phyloP scores from a whole-genome alignment of 2,888 invertebrate species.

The Pheosia tremula region DNA sequence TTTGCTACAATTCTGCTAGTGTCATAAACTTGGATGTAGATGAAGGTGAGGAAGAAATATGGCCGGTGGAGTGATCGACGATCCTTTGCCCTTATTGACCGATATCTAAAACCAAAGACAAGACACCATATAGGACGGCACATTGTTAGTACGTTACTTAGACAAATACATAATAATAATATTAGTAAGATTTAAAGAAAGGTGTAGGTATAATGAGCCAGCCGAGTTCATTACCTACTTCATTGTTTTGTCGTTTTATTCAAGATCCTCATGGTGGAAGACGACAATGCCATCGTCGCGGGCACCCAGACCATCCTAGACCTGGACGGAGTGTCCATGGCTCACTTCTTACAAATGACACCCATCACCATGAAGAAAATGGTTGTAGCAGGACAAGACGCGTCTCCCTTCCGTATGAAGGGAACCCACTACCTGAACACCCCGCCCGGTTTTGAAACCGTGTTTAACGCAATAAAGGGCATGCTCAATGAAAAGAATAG shows the following conservation, averaged over 20 bases:
- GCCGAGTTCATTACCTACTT: background rate
- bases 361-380: slow-evolving; percentile 81
- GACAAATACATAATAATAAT: too few species aligned
- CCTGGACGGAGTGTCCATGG: slow-evolving; percentile 73
- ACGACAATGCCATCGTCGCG: slow-evolving; percentile 76
- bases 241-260: slow-evolving; percentile 17
- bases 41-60: too few species aligned
- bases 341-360: slow-evolving; percentile 80
- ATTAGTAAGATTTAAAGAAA: too few species aligned
- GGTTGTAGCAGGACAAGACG: slow-evolving; percentile 73
- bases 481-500: slow-evolving; percentile 85
- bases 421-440: slow-evolving; percentile 84
- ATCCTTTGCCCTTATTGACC: too few species aligned
- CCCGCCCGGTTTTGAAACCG: slow-evolving; percentile 81
- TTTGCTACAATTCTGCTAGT: too few species aligned
- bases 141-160: too few species aligned
- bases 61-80: too few species aligned
- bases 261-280: slow-evolving; percentile 75
- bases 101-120: too few species aligned
- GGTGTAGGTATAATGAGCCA: background rate
- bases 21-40: too few species aligned
- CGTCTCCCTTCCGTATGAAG: slow-evolving; percentile 84
- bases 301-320: slow-evolving; percentile 79
- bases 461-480: slow-evolving; percentile 79
- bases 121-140: too few species aligned